phyloP scores from a whole-genome alignment of 2,888 invertebrate species.

The Archips crataeganus region DNA sequence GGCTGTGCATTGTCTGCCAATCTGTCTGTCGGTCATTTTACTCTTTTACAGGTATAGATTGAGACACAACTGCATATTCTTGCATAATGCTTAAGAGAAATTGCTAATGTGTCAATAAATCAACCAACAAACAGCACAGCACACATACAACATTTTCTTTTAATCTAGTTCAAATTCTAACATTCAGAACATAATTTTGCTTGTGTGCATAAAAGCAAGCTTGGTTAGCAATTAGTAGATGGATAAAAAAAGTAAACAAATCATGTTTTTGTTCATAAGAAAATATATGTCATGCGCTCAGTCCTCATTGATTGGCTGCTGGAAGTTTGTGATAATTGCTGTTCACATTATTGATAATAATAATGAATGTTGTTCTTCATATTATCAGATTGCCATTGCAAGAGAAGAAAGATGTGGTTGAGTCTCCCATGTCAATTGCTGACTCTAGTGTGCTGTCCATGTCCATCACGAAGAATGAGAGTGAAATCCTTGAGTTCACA shows the following conservation, averaged over 20 bases:
- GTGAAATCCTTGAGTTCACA: conserved; percentile 58
- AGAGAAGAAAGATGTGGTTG: conserved; percentile 80
- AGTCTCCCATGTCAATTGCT: conserved; percentile 87
- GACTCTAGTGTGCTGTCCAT: conserved; percentile 85
- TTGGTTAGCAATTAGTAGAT: background rate
- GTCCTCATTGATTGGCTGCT: conserved; percentile 99
- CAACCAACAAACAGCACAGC: background rate
- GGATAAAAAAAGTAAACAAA: background rate
- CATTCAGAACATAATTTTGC: background rate
- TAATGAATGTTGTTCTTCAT: conserved; percentile 38
- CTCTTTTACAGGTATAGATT: too few relatives aligned
- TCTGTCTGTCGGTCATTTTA: too few relatives aligned
- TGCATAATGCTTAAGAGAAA: background rate
- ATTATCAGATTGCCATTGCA: conserved; percentile 63
- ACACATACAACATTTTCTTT: background rate
- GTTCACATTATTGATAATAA: background rate
- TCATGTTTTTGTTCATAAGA: background rate
- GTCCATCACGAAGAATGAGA: conserved; percentile 87
- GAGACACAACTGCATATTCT: background rate
- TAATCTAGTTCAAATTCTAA: conserved; percentile 4
- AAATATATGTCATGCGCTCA: conserved; percentile 93
- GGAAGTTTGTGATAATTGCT: conserved; percentile 88
- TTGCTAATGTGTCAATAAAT: background rate
- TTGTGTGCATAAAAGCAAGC: background rate
- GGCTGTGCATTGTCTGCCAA: too few relatives aligned